phyloP scores from a whole-genome alignment of 2,797 vertebrate genomes.

The Balearica regulorum region DNA sequence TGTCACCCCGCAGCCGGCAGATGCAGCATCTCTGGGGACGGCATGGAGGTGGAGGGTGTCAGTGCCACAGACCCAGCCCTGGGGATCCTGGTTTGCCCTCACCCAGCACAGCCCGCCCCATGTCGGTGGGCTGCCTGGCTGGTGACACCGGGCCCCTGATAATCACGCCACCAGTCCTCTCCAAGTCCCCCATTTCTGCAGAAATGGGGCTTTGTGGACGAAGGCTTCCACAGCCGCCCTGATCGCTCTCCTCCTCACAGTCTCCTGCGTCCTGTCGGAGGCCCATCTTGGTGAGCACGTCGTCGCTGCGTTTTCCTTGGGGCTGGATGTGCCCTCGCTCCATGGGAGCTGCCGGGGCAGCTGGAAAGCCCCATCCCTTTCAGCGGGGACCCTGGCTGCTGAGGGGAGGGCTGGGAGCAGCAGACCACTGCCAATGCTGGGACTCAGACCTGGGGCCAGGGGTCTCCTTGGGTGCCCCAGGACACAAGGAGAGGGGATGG shows the following conservation, averaged over 20 bases:
- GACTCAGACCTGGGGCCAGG: background rate
- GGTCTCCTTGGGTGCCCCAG: background rate
- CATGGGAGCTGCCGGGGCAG: background rate
- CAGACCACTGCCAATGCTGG: rapidly evolving
- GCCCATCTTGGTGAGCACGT: background rate
- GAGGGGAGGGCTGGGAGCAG: background rate
- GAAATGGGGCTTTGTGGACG: background rate
- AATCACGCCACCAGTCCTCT: background rate
- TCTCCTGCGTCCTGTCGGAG: background rate
- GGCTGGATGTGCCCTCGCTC: background rate
- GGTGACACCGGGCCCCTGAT: background rate
- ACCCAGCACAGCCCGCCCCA: too few species aligned
- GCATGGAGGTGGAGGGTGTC: background rate
- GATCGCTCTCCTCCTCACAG: background rate
- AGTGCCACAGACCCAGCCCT: rapidly evolving
- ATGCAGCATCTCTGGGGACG: conserved; percentile 59
- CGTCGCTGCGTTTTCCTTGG: rapidly evolving
- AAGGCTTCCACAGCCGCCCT: background rate
- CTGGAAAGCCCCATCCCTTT: rapidly evolving
- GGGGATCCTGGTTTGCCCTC: too few species aligned
- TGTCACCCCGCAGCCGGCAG: conserved; percentile 72
- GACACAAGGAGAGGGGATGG: rapidly evolving
- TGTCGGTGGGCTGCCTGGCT: background rate
- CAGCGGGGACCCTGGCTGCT: background rate
- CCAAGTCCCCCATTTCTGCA: background rate